Conservation (phyloP, 2,888 invertebrate genomes). For the Portevinia maculata region DNA sequence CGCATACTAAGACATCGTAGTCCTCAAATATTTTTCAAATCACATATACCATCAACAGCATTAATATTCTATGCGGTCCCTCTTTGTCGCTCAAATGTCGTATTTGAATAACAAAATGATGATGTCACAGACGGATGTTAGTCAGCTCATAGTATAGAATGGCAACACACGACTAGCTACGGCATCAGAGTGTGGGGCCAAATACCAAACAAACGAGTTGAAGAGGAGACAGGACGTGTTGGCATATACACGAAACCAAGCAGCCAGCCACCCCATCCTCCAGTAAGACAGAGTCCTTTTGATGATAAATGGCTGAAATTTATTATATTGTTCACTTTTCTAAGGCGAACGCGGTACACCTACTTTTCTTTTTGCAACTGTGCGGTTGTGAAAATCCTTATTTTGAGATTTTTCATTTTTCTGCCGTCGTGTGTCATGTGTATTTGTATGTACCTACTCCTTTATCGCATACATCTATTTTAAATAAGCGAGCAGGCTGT, state of each 20-base stretch:
- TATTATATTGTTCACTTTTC: conserved; percentile 71
- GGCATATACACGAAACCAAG: conserved; percentile 21
- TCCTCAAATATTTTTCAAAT: not conserved
- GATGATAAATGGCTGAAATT: conserved; percentile 73
- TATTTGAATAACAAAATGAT: conserved; percentile 73
- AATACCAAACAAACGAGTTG: conserved; percentile 60
- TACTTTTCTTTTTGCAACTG: conserved; percentile 1
- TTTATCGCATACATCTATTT: conserved; percentile 65
- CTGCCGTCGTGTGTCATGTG: not conserved
- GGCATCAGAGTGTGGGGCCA: conserved; percentile 10
- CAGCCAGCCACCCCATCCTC: conserved; percentile 15
- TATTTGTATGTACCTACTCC: conserved; percentile 12
- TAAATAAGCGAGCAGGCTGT: conserved; percentile 45
- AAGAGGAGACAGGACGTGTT: conserved; percentile 56
- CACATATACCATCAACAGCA: conserved; percentile 48
- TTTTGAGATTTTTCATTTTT: conserved; percentile 60
- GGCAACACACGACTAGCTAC: not conserved
- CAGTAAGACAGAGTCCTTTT: conserved; percentile 57
- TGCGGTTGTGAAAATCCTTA: conserved; percentile 53
- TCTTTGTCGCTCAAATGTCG: conserved; percentile 10
- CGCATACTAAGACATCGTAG: not conserved
- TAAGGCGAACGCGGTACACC: conserved; percentile 41
- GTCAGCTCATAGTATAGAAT: conserved; percentile 10
- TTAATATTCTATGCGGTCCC: conserved; percentile 61
- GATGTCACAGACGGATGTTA: conserved; percentile 68